Evolutionary conservation across 2,113 vertebrate species (phyloP).

Genomic region (Catagonus wagneri): DNA sequence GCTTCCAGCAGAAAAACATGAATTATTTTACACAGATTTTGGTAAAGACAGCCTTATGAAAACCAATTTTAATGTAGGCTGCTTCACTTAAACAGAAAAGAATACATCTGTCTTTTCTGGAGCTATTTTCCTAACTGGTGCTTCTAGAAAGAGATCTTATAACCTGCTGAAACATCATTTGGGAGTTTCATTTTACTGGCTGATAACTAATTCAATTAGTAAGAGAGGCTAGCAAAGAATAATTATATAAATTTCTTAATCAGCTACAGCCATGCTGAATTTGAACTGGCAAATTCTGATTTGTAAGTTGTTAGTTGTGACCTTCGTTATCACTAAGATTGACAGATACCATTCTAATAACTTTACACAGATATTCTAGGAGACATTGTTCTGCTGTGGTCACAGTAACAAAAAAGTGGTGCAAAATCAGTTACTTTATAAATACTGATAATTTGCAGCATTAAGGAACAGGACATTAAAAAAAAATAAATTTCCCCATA

Average conservation of each 20-base stretch:
- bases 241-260: constrained; percentile 78
- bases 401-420: constrained; percentile 89
- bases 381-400: constrained; percentile 83
- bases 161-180: constrained; percentile 57
- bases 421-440: constrained; percentile 87
- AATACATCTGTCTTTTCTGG: constrained; percentile 53
- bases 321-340: constrained; percentile 72
- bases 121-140: constrained; percentile 57
- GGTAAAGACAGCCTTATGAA: constrained; percentile 60
- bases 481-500: constrained; percentile 78
- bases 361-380: constrained; percentile 81
- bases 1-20: constrained; percentile 65
- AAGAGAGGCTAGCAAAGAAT: constrained; percentile 84
- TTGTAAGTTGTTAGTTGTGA: constrained; percentile 77
- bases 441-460: constrained; percentile 90
- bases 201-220: constrained; percentile 77
- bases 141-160: constrained; percentile 78
- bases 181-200: constrained; percentile 76
- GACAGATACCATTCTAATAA: constrained; percentile 80
- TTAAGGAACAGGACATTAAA: constrained; percentile 84
- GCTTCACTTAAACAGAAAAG: constrained; percentile 59
- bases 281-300: constrained; percentile 80
- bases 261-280: constrained; percentile 85
- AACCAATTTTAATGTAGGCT: constrained; percentile 41
- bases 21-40: constrained; percentile 59